Percentiles rank a stretch among this genome's conserved stretches.
Evolutionary conservation across 2,888 invertebrate species (phyloP).

Genomic region (Cataglyphis albicans): DNA sequence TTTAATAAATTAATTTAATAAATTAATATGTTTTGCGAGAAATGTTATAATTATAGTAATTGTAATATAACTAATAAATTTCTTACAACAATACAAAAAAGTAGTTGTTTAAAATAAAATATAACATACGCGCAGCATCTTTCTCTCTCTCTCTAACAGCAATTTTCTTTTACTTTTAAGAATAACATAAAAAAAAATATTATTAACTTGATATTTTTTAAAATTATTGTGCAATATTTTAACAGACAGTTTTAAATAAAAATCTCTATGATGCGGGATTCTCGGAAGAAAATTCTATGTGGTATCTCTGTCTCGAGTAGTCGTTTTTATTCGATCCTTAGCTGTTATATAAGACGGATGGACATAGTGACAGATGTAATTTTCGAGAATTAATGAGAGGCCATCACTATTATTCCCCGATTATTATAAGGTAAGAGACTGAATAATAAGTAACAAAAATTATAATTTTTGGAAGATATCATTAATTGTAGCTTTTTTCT

Average conservation of each 20-base stretch:
- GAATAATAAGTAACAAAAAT: slow-evolving; percentile 19
- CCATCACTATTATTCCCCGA: slow-evolving; percentile 48
- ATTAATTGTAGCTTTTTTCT: slow-evolving; percentile 24
- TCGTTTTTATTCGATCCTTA: slow-evolving; percentile 42
- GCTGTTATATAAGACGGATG: slow-evolving; percentile 54
- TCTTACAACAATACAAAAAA: neutral
- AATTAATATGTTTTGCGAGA: neutral
- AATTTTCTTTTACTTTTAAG: no score
- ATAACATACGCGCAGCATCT: neutral
- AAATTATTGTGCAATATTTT: neutral
- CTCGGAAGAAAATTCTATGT: neutral
- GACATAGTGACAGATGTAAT: slow-evolving; percentile 38
- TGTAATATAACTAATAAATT: neutral
- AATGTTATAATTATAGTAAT: neutral
- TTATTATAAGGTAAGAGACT: neutral
- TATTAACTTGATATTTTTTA: neutral
- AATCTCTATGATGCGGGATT: neutral
- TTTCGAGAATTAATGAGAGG: slow-evolving; percentile 56
- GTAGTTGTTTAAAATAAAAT: neutral
- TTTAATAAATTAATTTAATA: no score
- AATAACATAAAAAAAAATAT: neutral
- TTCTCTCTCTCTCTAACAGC: no score
- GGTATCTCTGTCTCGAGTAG: neutral
- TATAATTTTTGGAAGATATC: neutral
- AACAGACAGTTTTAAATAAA: neutral